Evolutionary conservation across 2,113 vertebrate genomes (phyloP).

Genomic region (Esox niger): DNA sequence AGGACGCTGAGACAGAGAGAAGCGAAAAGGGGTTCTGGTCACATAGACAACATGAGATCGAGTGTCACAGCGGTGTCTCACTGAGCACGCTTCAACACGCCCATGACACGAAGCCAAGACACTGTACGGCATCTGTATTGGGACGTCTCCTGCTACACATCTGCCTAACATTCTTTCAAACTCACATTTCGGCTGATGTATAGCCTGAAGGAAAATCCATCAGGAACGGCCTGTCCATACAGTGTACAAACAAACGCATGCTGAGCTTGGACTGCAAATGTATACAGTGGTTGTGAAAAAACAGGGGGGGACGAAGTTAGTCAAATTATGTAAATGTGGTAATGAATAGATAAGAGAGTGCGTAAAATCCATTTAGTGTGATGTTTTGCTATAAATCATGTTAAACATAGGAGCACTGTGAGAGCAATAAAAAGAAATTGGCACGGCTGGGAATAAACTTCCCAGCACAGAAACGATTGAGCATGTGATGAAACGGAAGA

Average conservation of each 20-base stretch:
- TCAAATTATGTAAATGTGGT: not conserved
- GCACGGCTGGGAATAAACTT: not conserved
- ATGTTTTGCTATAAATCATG: conserved; percentile 20
- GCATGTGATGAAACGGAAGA: conserved; percentile 2
- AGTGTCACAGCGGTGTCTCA: not conserved
- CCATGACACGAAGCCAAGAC: not conserved
- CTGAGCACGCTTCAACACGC: not conserved
- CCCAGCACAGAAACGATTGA: not conserved
- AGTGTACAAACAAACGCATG: too few relatives aligned
- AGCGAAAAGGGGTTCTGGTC: not conserved
- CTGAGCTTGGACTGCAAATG: too few relatives aligned
- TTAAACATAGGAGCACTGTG: conserved; percentile 9
- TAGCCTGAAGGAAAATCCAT: too few relatives aligned
- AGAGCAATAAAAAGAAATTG: conserved; percentile 11
- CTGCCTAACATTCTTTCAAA: not conserved
- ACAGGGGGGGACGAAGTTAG: too few relatives aligned
- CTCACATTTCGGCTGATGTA: too few relatives aligned
- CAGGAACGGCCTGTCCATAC: too few relatives aligned
- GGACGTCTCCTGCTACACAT: not conserved
- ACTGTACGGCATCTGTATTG: not conserved
- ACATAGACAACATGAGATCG: not conserved
- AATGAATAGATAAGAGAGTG: too few relatives aligned
- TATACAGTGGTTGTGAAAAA: too few relatives aligned
- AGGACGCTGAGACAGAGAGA: not conserved
- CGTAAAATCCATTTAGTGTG: not conserved